A percentile compares a stretch with the other conserved stretches of the same genome.
phyloP scores from a whole-genome alignment of 2,113 vertebrate genomes.

The Genyomyrus donnyi region DNA sequence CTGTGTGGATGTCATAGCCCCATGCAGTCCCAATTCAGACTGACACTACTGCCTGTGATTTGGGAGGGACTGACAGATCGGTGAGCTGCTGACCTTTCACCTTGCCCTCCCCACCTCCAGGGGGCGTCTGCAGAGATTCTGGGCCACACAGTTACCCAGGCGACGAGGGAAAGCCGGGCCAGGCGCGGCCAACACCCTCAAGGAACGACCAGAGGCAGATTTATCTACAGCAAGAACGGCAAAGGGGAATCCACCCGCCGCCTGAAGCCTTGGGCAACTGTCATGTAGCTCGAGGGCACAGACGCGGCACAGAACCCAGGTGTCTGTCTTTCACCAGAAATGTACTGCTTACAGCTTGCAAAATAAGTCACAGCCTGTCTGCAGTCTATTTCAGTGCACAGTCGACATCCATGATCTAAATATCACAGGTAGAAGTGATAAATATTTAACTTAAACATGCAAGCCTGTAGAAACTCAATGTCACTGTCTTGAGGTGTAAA shows the following conservation, averaged over 20 bases:
- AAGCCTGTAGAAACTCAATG: background rate
- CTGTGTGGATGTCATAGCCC: background rate
- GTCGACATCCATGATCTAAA: constrained; percentile 6
- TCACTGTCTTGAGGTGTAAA: background rate
- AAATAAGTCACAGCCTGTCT: background rate
- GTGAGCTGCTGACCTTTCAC: background rate
- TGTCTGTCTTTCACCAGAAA: constrained; percentile 5
- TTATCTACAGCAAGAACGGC: background rate
- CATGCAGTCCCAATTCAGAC: background rate
- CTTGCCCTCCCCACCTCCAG: background rate
- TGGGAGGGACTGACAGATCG: background rate
- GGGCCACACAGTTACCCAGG: background rate
- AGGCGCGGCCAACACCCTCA: background rate
- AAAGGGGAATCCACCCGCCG: background rate
- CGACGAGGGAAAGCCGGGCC: background rate
- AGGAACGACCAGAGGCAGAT: background rate
- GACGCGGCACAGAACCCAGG: background rate
- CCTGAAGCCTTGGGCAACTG: background rate
- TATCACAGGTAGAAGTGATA: constrained; percentile 3
- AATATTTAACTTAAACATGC: background rate
- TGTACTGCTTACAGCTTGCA: background rate
- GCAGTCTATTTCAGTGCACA: constrained; percentile 12
- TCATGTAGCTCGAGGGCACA: background rate
- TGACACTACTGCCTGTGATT: background rate
- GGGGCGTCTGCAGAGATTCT: background rate